Base-by-base conservation (phyloP, 1,140 invertebrate genomes). In the Arion vulgaris region DNA sequence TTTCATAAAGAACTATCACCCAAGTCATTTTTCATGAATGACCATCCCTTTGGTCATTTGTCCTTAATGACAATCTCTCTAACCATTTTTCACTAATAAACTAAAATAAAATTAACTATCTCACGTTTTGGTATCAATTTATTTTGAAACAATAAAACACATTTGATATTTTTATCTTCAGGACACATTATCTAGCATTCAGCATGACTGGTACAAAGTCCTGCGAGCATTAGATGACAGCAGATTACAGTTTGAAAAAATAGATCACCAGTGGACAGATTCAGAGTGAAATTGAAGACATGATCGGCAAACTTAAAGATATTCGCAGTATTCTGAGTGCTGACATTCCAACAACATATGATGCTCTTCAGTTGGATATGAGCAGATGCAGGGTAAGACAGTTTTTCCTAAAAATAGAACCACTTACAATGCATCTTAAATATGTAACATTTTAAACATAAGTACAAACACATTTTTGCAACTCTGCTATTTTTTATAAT, bases 191-290 rank as follows among this genome's bases (percentile, higher is more conserved):
- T 79, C 88, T 34, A 80, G 87, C 38, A 83, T 81, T 34, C 41
- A 73, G 32, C 7, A 74, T 9, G 1, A 86, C 32, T 87, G 86
- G 84, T 96, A 38, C 95, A 95, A 87, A 53, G 73, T 89, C 15
- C 83, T 86, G 28, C 74, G 81, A 15, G 71, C 82, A 51, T 92
- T 98, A 0, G 94, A 96, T 85, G 97, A 96, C 0, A 97, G 97
- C 95, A 85, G 89, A 7, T 86, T 91, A 51, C 90, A 90, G 76
- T 88, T 93, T 7, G 90, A 92, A 69, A 88, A 87, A 53, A 84
- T 93, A 0, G 83, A 90, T 28, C 85, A 87, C 49, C 88, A 92
- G 83, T 93, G 93, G 91, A 85, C 89, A 28, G 88, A 89, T n/a
- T 92, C 92, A 93, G 85, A 83, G 87, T 77, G 87, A 89, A 62